Base-by-base conservation (phyloP, 2,888 invertebrate genomes). In the Temnothorax ravouxi region DNA sequence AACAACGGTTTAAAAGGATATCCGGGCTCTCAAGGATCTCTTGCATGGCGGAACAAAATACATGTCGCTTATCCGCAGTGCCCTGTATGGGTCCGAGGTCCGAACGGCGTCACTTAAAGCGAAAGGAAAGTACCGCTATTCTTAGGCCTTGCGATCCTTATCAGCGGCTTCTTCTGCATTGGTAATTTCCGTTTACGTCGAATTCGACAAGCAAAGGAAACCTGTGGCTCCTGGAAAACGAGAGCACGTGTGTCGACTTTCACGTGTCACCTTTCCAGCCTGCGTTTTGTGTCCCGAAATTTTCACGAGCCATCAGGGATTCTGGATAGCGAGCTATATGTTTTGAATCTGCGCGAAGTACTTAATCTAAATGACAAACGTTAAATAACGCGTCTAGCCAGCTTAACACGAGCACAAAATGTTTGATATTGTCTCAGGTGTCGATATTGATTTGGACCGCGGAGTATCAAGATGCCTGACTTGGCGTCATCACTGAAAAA, bases 101-200 rank as follows among this genome's bases (percentile, higher is more conserved):
- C 69, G 50, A 47, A 56, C 62, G 69, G 76, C 85, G 71, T 76
- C 89, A 80, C 71, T 52, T 76, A 87, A 90, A 90, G 86, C 89
- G 88, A 90, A 91, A 92, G 88, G 91, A 92, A 93, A 93, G 93
- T 93, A 93, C 93, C 93, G 93, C 92, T 93, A 93, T 91, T 92
- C 91, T 91, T 91, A 90, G 87, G 86, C 80, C 74, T 44, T 62
- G 59, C 56, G 91, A 90, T 91, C 50, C 72, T 87, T 91, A 91
- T 91, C 92, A 74, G 50, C 83, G 34, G 66, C 83, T 87, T 86
- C 87, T 88, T 88, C 91, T 91, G 89, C 91, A 92, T 92, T 90
- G 84, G 91, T 91, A 91, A 92, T 92, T 86, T 85, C 82, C 87
- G 90, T 91, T 88, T 86, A 74, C 87, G 83, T 80, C 76, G 86